These are phyloP conservation scores for Semnopithecus entellus DNA, from an alignment of 2,113 vertebrate species.

Conservation along the genomic window DNA sequence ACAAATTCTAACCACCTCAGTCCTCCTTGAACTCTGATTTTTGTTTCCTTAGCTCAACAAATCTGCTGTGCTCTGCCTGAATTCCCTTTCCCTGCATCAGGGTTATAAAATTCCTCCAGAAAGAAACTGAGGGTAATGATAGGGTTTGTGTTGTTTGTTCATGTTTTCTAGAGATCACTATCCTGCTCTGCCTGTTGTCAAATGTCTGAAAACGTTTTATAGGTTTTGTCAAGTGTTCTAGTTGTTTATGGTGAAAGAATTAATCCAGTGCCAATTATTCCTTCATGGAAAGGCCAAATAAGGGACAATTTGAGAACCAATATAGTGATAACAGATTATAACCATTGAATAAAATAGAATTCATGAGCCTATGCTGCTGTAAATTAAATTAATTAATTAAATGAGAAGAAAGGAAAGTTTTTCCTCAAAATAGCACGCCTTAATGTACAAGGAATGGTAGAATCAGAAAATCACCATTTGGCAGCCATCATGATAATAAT, in stretches of 20 bases:
- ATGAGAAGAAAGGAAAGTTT: not conserved
- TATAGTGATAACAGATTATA: not conserved
- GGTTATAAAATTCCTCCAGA: not conserved
- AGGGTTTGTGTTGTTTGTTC: not conserved
- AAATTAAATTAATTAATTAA: not conserved
- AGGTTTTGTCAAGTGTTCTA: not conserved
- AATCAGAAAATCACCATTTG: constrained; percentile 1
- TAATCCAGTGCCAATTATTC: not conserved
- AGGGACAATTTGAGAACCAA: not conserved
- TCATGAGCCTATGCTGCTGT: not conserved
- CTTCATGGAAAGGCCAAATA: not conserved
- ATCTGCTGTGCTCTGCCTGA: too few relatives aligned
- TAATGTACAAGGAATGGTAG: not conserved
- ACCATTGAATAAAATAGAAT: not conserved
- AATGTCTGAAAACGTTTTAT: not conserved
- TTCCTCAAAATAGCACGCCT: not conserved
- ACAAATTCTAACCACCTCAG: not conserved
- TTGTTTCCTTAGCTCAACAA: not conserved
- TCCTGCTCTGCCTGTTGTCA: not conserved
- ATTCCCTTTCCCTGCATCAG: not conserved
- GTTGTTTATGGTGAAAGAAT: not conserved
- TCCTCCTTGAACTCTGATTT: not conserved
- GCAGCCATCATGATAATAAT: not conserved
- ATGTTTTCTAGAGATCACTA: not conserved
- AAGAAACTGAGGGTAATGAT: not conserved